A percentile compares a stretch with the other conserved stretches of the same genome.
These are phyloP conservation scores for Probosciger aterrimus DNA, from an alignment of 2,113 vertebrate species.

Conservation along the genomic window DNA sequence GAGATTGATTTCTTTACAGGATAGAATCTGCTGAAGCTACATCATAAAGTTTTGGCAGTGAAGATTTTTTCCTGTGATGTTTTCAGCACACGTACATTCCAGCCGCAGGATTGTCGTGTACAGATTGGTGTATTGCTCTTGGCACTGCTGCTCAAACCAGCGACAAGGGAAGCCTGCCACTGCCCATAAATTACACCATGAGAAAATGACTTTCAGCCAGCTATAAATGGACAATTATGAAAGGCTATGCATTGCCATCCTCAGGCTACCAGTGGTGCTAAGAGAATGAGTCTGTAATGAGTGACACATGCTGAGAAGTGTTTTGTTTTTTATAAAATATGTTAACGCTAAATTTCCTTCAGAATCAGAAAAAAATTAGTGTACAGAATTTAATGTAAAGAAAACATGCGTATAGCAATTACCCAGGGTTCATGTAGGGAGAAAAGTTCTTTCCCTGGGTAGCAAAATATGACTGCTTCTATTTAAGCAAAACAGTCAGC, in stretches of 20 bases:
- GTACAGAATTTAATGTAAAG: neutral
- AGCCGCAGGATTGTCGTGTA: neutral
- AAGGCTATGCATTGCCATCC: neutral
- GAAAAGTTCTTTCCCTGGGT: neutral
- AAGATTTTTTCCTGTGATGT: neutral
- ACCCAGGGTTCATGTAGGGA: neutral
- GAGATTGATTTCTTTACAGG: neutral
- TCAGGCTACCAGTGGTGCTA: neutral
- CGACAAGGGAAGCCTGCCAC: neutral
- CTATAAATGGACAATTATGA: neutral
- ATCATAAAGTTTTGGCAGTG: neutral
- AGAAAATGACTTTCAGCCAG: constrained; percentile 29
- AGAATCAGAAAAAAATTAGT: neutral
- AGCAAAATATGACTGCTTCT: neutral
- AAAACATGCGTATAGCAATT: neutral
- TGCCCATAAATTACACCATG: neutral
- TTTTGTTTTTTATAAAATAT: neutral
- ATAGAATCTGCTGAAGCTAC: neutral
- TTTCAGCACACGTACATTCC: neutral
- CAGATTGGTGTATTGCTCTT: neutral
- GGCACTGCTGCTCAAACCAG: neutral
- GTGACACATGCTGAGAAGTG: neutral
- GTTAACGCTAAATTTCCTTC: neutral
- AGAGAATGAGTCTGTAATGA: neutral
- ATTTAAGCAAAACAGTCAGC: neutral